Evolutionary conservation across 2,797 vertebrate species (phyloP), one percentile per base, ranked within the genome.

Genomic region (Chromis chromis): DNA sequence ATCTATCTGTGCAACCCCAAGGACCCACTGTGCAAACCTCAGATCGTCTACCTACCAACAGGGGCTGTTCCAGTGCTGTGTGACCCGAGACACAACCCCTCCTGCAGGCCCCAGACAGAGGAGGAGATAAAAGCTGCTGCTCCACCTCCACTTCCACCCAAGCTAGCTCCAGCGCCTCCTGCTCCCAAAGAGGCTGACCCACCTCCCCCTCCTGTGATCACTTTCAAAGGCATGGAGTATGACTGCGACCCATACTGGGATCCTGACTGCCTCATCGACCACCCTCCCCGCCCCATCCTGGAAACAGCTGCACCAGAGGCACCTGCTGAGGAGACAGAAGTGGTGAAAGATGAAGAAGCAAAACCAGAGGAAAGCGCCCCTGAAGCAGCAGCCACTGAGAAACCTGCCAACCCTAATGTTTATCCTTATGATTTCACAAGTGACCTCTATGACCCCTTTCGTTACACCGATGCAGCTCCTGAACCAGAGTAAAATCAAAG

Each of bases 201-300:
- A 22, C 72, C 86, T 49, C 74, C 88, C 10, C 68, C 79, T 14
- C 70, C 85, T 36, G 31, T 25, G 2, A 12, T 84, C 7, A 60
- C 59, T 27, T 27, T 48, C 28, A 93, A 94, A 86, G 85, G 65
- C 3, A 92, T 92, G 89, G 91, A 94, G 86, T 92, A 94, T 6
- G 92, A 94, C 76, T 95, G 94, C 10, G 90, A 95, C 83, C 94
- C 94, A 0, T 94, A 94, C 90, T 95, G 94, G 93, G 94, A 95
- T 42, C 94, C 94, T 0, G 93, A 95, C 92, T 95, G 94, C 83
- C 88, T 94, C 70, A 84, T 94, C 0, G 93, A 94, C 73, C 86
- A 91, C 64, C 93, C 90, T 40, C 93, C 91, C 3, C 86, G 70
- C 11, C 86, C 84, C 12, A 48, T 89, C 13, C 72, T 76, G 72